Conservation (phyloP, 2,113 vertebrate genomes). For the Notarius quadriscutis region DNA sequence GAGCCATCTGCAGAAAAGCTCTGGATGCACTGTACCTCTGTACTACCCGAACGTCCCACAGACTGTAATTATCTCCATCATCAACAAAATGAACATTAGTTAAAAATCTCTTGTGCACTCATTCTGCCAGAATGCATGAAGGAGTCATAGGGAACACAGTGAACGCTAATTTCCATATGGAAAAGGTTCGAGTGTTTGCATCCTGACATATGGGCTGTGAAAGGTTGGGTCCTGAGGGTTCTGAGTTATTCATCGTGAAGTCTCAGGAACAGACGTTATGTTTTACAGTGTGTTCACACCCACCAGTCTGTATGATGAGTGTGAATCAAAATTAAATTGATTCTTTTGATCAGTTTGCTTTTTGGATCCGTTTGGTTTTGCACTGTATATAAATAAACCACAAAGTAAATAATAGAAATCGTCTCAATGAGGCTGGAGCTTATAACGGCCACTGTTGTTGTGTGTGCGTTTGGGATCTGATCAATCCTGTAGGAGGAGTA, state of each 20-base stretch:
- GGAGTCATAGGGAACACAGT: conserved; percentile 25
- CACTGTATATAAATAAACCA: neutral
- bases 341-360: neutral
- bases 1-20: conserved; percentile 64
- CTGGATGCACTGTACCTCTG: conserved; percentile 62
- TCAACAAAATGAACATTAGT: conserved; percentile 47
- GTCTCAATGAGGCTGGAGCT: too few species aligned
- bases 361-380: neutral
- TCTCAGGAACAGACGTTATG: neutral
- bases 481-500: too few species aligned
- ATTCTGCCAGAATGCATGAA: conserved; percentile 34
- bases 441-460: too few species aligned
- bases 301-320: neutral
- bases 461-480: too few species aligned
- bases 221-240: neutral
- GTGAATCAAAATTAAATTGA: neutral
- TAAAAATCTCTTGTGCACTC: neutral
- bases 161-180: conserved; percentile 50
- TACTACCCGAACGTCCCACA: conserved; percentile 57
- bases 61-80: conserved; percentile 70
- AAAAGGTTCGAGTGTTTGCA: conserved; percentile 36
- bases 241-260: conserved; percentile 2
- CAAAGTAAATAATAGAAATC: neutral
- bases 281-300: neutral
- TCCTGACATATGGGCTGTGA: conserved; percentile 48